phyloP scores from a whole-genome alignment of 2,113 vertebrate species.

The Gobiocypris rarus region DNA sequence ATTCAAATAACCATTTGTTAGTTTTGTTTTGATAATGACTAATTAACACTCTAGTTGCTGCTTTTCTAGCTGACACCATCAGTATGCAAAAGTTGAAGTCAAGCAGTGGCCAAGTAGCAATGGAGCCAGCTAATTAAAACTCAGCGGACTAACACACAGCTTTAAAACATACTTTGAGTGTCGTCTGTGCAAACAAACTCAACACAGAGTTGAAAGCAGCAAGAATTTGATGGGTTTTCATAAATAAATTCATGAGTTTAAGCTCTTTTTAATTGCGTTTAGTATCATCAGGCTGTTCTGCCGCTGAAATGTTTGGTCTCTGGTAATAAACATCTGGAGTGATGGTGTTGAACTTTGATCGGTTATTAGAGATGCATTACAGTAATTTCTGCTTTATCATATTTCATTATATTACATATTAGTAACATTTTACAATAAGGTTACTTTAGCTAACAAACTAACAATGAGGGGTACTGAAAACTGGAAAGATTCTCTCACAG shows the following conservation, averaged over 20 bases:
- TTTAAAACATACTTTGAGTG: not conserved
- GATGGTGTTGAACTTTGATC: not conserved
- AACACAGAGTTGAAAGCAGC: not conserved
- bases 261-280: not conserved
- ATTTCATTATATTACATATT: not conserved
- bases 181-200: not conserved
- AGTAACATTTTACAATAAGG: too few relatives aligned
- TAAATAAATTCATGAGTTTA: not conserved
- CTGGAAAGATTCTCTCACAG: too few relatives aligned
- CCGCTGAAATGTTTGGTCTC: not conserved
- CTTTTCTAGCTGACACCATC: conserved; percentile 50
- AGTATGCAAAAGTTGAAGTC: conserved; percentile 28
- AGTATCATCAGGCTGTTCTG: not conserved
- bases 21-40: conserved; percentile 23
- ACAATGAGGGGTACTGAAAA: too few relatives aligned
- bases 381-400: not conserved
- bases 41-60: conserved; percentile 57
- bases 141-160: not conserved
- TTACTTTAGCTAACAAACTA: too few relatives aligned
- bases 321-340: not conserved
- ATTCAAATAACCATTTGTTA: not conserved
- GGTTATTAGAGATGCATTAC: not conserved
- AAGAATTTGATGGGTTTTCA: conserved; percentile 2
- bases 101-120: conserved; percentile 13
- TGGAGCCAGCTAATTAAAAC: conserved; percentile 29